Evolutionary conservation across 2,888 invertebrate species (phyloP).

Genomic region (Acronicta leporina): DNA sequence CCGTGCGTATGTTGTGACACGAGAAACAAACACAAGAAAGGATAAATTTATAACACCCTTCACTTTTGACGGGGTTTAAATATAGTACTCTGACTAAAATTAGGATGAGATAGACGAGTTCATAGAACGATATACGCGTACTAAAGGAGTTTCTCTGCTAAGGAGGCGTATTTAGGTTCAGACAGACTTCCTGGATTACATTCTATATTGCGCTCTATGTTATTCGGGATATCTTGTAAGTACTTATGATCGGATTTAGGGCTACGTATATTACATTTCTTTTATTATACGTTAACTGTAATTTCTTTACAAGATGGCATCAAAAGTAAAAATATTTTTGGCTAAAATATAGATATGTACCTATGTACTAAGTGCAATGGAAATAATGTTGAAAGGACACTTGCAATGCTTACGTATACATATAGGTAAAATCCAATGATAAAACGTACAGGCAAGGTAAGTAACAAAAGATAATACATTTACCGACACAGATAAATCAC

Average conservation of each 20-base stretch:
- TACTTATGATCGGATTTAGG: not conserved
- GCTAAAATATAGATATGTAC: slow-evolving; percentile 1
- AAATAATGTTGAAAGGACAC: slow-evolving; percentile 25
- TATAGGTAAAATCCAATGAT: slow-evolving; percentile 31
- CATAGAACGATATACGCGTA: slow-evolving; percentile 48
- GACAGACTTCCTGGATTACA: slow-evolving; percentile 47
- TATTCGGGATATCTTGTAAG: slow-evolving; percentile 1
- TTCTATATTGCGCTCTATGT: slow-evolving; percentile 16
- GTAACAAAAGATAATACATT: slow-evolving; percentile 49
- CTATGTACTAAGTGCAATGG: slow-evolving; percentile 13
- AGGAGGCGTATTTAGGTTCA: slow-evolving; percentile 42
- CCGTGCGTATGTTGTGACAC: slow-evolving; percentile 28
- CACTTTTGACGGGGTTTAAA: slow-evolving; percentile 53
- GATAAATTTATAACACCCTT: slow-evolving; percentile 52
- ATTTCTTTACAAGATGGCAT: too few relatives aligned
- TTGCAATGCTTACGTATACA: slow-evolving; percentile 19
- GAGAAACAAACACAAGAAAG: slow-evolving; percentile 40
- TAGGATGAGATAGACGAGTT: slow-evolving; percentile 49
- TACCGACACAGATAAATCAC: slow-evolving; percentile 44
- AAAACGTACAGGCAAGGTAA: slow-evolving; percentile 46
- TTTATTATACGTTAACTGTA: too few relatives aligned
- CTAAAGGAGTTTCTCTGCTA: slow-evolving; percentile 25
- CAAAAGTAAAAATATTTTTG: slow-evolving; percentile 1
- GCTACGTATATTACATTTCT: not conserved
- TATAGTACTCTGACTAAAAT: slow-evolving; percentile 44